These are phyloP conservation scores for Cordylochernes scorpioides DNA, from an alignment of 2,888 invertebrate genomes.

Conservation along the genomic window DNA sequence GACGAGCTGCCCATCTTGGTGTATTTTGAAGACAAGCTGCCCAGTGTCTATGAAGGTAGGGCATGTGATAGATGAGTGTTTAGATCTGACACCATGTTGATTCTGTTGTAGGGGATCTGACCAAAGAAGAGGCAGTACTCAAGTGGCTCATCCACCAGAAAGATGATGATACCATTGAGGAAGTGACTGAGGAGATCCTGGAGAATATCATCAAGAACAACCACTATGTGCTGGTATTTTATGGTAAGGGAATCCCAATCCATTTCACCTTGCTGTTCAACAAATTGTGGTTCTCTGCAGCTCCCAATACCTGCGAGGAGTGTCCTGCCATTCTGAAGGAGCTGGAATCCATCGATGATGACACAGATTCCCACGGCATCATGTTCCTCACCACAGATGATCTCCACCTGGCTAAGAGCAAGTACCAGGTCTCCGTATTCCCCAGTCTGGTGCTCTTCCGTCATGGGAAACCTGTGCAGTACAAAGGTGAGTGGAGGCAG, in stretches of 20 bases:
- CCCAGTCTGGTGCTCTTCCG: conserved; percentile 68
- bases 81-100: background rate
- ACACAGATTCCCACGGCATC: conserved; percentile 69
- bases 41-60: conserved; percentile 22
- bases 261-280: too few relatives aligned
- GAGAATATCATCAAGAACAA: conserved; percentile 58
- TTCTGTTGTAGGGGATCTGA: conserved; percentile 12
- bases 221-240: conserved; percentile 73
- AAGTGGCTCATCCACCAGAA: conserved; percentile 60
- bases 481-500: conserved; percentile 29
- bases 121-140: conserved; percentile 43
- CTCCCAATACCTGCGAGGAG: conserved; percentile 36
- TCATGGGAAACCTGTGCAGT: conserved; percentile 62
- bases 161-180: conserved; percentile 70
- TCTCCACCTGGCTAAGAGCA: conserved; percentile 39
- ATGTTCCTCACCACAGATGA: conserved; percentile 87
- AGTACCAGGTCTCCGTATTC: conserved; percentile 49
- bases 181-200: conserved; percentile 69
- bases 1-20: conserved; percentile 53
- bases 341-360: conserved; percentile 72
- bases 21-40: conserved; percentile 34
- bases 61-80: conserved; percentile 1
- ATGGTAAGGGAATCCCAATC: conserved; percentile 34
- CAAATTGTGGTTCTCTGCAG: too few relatives aligned
- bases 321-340: conserved; percentile 60